Conservation (phyloP, 2,113 vertebrate species). For the Phoxinus phoxinus region DNA sequence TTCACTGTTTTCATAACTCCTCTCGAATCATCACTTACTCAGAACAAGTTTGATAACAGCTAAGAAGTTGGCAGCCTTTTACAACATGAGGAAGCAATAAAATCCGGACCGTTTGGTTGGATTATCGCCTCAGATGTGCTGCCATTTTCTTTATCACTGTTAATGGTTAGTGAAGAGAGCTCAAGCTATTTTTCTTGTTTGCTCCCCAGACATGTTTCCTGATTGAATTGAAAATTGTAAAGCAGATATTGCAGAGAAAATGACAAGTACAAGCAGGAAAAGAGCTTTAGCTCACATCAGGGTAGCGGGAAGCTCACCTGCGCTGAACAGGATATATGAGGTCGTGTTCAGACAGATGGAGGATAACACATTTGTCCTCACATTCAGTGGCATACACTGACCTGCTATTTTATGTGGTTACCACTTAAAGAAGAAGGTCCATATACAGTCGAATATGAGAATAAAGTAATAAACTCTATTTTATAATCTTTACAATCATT, state of each 20-base stretch:
- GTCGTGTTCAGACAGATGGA: conserved; percentile 39
- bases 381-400: neutral
- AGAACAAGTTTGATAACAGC: conserved; percentile 1
- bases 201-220: neutral
- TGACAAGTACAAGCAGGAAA: conserved; percentile 4
- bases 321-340: conserved; percentile 57
- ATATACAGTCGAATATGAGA: neutral
- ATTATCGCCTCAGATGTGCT: neutral
- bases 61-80: neutral
- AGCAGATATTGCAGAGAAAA: conserved; percentile 10
- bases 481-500: neutral
- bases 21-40: neutral
- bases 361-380: conserved; percentile 19
- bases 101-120: neutral
- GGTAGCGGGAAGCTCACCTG: conserved; percentile 52
- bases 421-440: neutral
- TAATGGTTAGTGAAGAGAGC: neutral
- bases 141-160: neutral
- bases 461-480: conserved; percentile 8
- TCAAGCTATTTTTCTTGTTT: conserved; percentile 1
- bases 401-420: neutral
- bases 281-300: conserved; percentile 21
- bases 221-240: neutral
- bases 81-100: conserved; percentile 27
- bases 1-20: neutral